A percentile compares a stretch with the other conserved stretches of the same genome.
Conservation (phyloP, 1,140 invertebrate species). For the Cecropterus lyciades region DNA sequence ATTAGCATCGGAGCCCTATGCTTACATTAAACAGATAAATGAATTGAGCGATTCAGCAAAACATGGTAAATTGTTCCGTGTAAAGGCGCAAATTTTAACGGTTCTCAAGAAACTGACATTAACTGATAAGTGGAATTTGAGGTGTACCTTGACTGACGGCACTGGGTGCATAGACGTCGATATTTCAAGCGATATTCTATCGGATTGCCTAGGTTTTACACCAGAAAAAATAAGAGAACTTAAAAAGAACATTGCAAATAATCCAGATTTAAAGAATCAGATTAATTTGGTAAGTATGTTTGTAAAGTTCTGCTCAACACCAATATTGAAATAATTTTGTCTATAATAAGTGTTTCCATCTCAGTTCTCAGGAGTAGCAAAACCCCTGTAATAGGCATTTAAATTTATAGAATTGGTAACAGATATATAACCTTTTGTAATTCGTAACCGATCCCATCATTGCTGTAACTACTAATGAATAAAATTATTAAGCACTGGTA, state of each 20-base stretch:
- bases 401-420: too few relatives aligned
- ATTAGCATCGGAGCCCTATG: conserved; percentile 61
- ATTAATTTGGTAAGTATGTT: conserved; percentile 57
- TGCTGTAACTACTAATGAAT: too few relatives aligned
- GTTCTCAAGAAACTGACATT: conserved; percentile 68
- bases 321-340: background rate
- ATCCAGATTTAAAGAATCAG: conserved; percentile 63
- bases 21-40: conserved; percentile 77
- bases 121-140: conserved; percentile 68
- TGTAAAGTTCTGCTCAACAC: too few relatives aligned
- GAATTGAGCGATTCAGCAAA: conserved; percentile 53
- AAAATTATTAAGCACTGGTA: too few relatives aligned
- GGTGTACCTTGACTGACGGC: conserved; percentile 72
- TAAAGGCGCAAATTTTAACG: conserved; percentile 73
- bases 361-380: too few relatives aligned
- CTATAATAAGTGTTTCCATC: too few relatives aligned
- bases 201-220: conserved; percentile 65
- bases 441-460: too few relatives aligned
- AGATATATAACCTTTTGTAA: too few relatives aligned
- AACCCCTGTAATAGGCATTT: too few relatives aligned
- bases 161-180: conserved; percentile 69
- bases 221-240: conserved; percentile 66
- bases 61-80: conserved; percentile 61
- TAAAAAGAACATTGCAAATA: conserved; percentile 59
- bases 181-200: conserved; percentile 68